phyloP scores from a whole-genome alignment of 2,113 vertebrate species.

The Callorhinus ursinus region DNA sequence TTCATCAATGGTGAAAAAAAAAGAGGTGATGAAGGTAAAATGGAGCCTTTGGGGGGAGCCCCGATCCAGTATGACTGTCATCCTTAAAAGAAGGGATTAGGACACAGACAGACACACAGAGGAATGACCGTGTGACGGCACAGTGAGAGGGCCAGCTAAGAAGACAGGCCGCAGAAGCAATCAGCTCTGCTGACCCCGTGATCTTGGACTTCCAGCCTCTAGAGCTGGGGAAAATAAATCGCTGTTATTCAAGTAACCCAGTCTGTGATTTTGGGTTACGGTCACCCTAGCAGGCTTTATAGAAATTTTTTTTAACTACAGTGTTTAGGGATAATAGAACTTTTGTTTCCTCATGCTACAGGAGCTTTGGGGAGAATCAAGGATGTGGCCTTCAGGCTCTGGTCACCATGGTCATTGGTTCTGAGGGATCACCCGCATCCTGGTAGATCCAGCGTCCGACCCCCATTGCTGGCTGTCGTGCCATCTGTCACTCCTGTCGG shows the following conservation, averaged over 20 bases:
- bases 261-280: not conserved
- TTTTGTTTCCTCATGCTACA: not conserved
- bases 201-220: not conserved
- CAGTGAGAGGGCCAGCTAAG: not conserved
- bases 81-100: not conserved
- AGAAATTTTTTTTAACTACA: not conserved
- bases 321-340: not conserved
- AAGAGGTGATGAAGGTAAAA: not conserved
- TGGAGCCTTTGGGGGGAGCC: no score
- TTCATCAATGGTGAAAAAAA: not conserved
- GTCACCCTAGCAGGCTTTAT: not conserved
- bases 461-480: not conserved
- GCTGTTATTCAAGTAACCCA: not conserved
- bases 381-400: not conserved
- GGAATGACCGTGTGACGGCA: no score
- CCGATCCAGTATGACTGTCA: not conserved
- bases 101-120: not conserved
- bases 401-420: not conserved
- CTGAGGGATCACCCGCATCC: not conserved
- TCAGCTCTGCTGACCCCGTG: not conserved
- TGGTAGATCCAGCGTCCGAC: no score
- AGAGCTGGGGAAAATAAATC: not conserved
- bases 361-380: not conserved
- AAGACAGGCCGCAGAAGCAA: not conserved
- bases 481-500: no score